These are phyloP conservation scores for Argentina silus DNA, from an alignment of 2,797 vertebrate species.

Conservation along the genomic window DNA sequence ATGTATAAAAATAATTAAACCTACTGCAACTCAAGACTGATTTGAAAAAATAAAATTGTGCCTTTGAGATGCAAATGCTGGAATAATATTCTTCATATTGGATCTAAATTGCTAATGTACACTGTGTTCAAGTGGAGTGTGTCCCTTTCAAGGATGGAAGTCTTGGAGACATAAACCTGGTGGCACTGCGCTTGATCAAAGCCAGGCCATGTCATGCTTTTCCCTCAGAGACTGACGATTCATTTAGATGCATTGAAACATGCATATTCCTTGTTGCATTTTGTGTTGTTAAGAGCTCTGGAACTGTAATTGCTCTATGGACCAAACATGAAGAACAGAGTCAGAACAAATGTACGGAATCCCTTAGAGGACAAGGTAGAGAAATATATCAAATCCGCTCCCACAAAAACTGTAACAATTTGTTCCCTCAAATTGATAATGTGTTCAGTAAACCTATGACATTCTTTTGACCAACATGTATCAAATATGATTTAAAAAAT, in stretches of 20 bases:
- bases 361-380: no score
- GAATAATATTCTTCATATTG: constrained; percentile 71
- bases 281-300: constrained; percentile 47
- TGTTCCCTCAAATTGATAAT: no score
- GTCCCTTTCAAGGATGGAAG: constrained; percentile 72
- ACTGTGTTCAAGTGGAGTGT: constrained; percentile 54
- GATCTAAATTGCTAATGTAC: constrained; percentile 83
- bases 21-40: constrained; percentile 50
- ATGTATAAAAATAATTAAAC: constrained; percentile 38
- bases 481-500: no score
- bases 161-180: constrained; percentile 74
- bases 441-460: no score
- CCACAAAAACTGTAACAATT: no score
- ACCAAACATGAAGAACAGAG: constrained; percentile 25
- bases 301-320: constrained; percentile 37
- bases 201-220: constrained; percentile 57
- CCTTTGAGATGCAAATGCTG: constrained; percentile 82
- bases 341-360: constrained; percentile 6
- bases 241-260: constrained; percentile 63
- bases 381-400: no score
- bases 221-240: constrained; percentile 50
- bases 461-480: no score
- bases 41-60: constrained; percentile 66
- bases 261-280: constrained; percentile 51
- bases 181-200: constrained; percentile 77